Percentiles rank a stretch among this genome's conserved stretches.
Conservation (phyloP, 1,140 invertebrate species). For the Drosophila biarmipes region DNA sequence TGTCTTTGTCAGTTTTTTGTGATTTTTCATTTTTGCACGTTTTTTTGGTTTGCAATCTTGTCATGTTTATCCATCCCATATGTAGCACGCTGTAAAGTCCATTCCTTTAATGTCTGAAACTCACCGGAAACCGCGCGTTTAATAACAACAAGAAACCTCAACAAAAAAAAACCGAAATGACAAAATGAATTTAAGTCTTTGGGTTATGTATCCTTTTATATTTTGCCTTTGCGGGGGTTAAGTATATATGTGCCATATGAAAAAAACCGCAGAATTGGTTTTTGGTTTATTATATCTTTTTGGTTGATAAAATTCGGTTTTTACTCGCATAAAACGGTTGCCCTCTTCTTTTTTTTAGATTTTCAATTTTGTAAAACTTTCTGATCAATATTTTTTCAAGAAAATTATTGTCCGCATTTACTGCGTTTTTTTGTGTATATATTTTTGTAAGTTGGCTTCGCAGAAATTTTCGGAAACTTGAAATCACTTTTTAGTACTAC, state of each 20-base stretch:
- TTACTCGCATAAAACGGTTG: background rate
- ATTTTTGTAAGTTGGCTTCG: no score
- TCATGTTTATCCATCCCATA: background rate
- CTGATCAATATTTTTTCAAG: conserved; percentile 18
- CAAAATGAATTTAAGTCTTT: background rate
- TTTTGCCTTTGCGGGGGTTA: background rate
- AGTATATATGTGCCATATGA: background rate
- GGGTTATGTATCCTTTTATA: background rate
- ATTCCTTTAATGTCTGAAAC: background rate
- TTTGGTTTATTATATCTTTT: background rate
- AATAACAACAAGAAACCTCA: background rate
- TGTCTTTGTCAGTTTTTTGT: background rate
- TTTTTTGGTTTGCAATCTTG: background rate
- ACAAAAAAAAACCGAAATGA: background rate
- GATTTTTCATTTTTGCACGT: background rate
- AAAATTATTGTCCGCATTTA: conserved; percentile 63
- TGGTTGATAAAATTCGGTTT: background rate
- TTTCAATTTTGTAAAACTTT: conserved; percentile 16
- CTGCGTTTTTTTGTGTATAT: conserved; percentile 12
- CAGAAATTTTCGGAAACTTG: no score
- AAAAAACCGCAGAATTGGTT: background rate
- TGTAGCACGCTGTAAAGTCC: background rate
- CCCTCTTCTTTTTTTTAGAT: background rate
- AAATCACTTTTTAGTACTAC: no score
- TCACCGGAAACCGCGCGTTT: conserved; percentile 3